Percentiles rank a stretch among this genome's conserved stretches.
Evolutionary conservation across 37 sponge, comb jelly and placozoan genomes (phyloP).

Genomic region (Eunapius fragilis): DNA sequence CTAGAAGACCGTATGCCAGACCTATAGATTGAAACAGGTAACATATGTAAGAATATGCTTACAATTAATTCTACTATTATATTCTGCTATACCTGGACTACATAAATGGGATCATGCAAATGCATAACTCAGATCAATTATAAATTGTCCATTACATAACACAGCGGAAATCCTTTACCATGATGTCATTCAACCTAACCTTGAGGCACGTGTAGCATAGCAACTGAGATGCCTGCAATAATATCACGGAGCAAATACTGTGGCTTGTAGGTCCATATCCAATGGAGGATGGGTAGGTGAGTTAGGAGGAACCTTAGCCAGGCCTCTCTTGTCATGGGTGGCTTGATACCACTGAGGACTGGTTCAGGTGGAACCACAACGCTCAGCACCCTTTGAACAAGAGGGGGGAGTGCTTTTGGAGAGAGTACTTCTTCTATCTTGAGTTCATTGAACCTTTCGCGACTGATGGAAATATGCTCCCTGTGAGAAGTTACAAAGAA

Average conservation of each 20-base stretch:
- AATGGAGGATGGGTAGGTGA: conserved; percentile 70
- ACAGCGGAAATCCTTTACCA: background rate
- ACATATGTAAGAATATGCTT: background rate
- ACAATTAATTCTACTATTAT: background rate
- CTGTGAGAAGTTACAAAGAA: too few relatives aligned
- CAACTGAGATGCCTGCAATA: conserved; percentile 80
- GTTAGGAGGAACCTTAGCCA: conserved; percentile 60
- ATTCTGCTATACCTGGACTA: background rate
- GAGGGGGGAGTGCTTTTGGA: background rate
- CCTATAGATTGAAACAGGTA: conserved; percentile 45
- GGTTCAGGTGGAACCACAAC: conserved; percentile 33
- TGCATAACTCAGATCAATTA: background rate
- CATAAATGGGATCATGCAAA: background rate
- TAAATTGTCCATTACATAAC: too few relatives aligned
- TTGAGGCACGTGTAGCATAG: conserved; percentile 88
- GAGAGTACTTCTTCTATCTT: background rate
- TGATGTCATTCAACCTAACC: conserved; percentile 22
- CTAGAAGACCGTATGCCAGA: conserved; percentile 78
- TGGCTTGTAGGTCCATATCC: conserved; percentile 68
- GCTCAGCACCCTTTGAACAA: background rate
- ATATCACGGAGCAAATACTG: conserved; percentile 69
- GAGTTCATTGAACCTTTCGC: background rate
- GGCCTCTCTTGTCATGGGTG: conserved; percentile 30
- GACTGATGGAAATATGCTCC: background rate
- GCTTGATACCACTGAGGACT: conserved; percentile 24